Conservation (phyloP, 2,797 vertebrate species). For the Urophycis tenuis region DNA sequence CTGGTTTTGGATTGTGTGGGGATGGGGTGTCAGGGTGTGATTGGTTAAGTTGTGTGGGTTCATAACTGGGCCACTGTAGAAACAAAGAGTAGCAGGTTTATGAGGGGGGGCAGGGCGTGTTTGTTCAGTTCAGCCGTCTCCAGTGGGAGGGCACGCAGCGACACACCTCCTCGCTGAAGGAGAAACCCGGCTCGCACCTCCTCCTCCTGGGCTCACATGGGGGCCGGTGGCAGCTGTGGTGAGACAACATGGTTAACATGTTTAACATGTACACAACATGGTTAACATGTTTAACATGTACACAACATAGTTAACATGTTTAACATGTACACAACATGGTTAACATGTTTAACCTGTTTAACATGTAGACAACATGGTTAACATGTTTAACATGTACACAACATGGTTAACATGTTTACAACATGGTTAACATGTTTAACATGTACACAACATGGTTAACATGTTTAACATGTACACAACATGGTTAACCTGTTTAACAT, state of each 20-base stretch:
- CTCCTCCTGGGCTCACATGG: constrained; percentile 79
- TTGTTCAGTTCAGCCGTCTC: constrained; percentile 77
- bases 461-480: too few relatives aligned
- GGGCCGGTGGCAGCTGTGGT: constrained; percentile 81
- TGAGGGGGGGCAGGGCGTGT: neutral
- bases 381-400: too few relatives aligned
- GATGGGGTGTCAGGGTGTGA: neutral
- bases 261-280: too few relatives aligned
- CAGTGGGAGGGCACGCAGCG: constrained; percentile 90
- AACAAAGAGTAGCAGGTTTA: neutral
- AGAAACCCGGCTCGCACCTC: constrained; percentile 80
- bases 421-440: too few relatives aligned
- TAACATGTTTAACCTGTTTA: too few relatives aligned
- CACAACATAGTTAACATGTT: too few relatives aligned
- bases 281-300: too few relatives aligned
- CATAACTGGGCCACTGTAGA: neutral
- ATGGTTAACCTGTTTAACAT: too few relatives aligned
- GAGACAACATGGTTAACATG: neutral
- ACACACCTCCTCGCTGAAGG: constrained; percentile 91
- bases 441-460: too few relatives aligned
- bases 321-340: too few relatives aligned
- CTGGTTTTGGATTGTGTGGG: neutral
- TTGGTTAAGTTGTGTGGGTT: constrained; percentile 1
- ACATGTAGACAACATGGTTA: too few relatives aligned
- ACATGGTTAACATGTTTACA: too few relatives aligned